Base-by-base conservation (phyloP, 2,888 invertebrate species). In the Sussaba pulchella region DNA sequence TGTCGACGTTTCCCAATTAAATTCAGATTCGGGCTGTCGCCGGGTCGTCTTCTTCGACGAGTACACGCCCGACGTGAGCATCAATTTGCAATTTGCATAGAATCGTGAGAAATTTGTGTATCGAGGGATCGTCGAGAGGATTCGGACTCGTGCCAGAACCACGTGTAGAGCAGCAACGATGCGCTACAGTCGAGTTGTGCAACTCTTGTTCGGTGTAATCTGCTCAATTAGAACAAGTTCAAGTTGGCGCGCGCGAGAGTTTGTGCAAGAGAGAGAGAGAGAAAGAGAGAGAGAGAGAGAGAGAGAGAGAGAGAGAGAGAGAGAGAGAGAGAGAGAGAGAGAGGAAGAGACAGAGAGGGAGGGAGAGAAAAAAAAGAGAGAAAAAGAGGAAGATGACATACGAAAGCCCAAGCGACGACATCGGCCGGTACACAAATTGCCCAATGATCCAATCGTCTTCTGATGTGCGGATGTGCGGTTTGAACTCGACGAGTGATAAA, bases 391-490 rank as follows among this genome's bases (percentile, higher is more conserved):
- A 31, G 31, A 31, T 31, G 31, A 31, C 4, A 31, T 5, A 31
- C 31, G 31, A 6, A 31, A 5, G 31, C 2, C 4, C 2, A 5
- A 31, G 31, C 31, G 31, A 31, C 2, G 31, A 6, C 77, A 76
- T 82, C 81, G 75, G 77, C 78, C 76, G 72, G 77, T 73, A 66
- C 52, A 74, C 82, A 83, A 87, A 87, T 88, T 87, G 85, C 81
- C 83, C 86, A 87, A 87, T 87, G 84, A 84, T 82, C 83, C 82
- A 63, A 72, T 75, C 80, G 71, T 72, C 26, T 31, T 45, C 59
- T 72, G 26, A 24, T 43, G 21, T 31, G 26, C 17, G 54, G 52
- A 24, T 43, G 63, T 61, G 43, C 21, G 6, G 50, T 36, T 43
- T 1, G 14, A 10, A 17, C 72, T 10, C 45, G 43, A 26, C 21